phyloP scores from a whole-genome alignment of 1,140 invertebrate species.

The Archivesica marissinica region DNA sequence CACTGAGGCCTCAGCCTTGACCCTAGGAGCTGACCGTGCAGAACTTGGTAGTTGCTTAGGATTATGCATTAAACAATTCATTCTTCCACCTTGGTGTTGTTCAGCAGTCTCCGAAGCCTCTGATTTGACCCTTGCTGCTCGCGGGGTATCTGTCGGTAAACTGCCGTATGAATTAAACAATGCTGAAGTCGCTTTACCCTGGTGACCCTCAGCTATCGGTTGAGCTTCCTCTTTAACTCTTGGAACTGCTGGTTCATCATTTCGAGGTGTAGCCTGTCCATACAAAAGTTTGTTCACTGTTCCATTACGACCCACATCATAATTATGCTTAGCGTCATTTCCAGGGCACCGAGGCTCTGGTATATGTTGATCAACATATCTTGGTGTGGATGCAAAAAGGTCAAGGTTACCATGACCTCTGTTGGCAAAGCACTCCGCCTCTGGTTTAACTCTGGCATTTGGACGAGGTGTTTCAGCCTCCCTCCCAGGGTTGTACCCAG shows the following conservation, averaged over 20 bases:
- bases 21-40: conserved; percentile 73
- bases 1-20: conserved; percentile 74
- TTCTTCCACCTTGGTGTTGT: conserved; percentile 71
- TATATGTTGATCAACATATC: conserved; percentile 55
- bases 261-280: conserved; percentile 70
- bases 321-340: conserved; percentile 69
- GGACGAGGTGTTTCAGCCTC: conserved; percentile 67
- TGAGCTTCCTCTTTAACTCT: conserved; percentile 68
- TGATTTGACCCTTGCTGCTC: conserved; percentile 72
- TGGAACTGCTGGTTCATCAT: conserved; percentile 64
- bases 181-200: conserved; percentile 63
- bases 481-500: conserved; percentile 74
- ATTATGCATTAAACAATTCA: conserved; percentile 71
- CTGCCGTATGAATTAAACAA: conserved; percentile 72
- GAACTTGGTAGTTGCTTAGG: conserved; percentile 72
- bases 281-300: conserved; percentile 74
- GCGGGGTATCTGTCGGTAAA: conserved; percentile 63
- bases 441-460: conserved; percentile 74
- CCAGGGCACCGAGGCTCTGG: conserved; percentile 73
- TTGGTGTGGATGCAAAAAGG: conserved; percentile 69
- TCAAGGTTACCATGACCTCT: conserved; percentile 74
- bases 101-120: conserved; percentile 77
- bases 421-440: conserved; percentile 75
- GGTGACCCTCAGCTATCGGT: conserved; percentile 70
- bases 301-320: conserved; percentile 74